These are phyloP conservation scores for Paradoxurus hermaphroditus DNA, from an alignment of 2,113 vertebrate species.

Conservation along the genomic window DNA sequence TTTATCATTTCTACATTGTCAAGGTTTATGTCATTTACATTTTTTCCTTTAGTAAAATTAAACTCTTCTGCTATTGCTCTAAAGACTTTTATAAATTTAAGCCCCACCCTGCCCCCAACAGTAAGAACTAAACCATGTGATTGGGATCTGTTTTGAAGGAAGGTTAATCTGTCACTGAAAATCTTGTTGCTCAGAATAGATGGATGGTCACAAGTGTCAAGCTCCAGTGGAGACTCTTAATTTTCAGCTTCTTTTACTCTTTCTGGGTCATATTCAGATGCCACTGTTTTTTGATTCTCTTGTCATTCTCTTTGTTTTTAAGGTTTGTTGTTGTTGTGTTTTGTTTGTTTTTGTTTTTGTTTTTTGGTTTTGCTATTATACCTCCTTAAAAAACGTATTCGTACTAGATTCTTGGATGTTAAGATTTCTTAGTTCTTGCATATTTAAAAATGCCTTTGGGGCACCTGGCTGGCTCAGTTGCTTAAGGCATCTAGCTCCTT, in stretches of 20 bases:
- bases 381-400: neutral
- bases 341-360: neutral
- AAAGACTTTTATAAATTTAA: constrained; percentile 37
- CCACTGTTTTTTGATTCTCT: neutral
- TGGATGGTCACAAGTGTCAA: constrained; percentile 26
- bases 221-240: constrained; percentile 20
- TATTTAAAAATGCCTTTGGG: neutral
- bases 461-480: no score
- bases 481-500: no score
- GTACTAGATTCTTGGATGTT: neutral
- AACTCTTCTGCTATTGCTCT: constrained; percentile 35
- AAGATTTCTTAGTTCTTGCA: neutral
- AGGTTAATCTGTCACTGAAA: constrained; percentile 30
- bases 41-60: constrained; percentile 55
- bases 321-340: neutral
- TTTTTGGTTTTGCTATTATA: neutral
- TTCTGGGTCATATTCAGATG: constrained; percentile 10
- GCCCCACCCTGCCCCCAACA: neutral
- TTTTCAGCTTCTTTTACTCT: neutral
- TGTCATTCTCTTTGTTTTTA: constrained; percentile 16
- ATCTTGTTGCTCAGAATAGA: constrained; percentile 32
- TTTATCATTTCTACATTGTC: constrained; percentile 61
- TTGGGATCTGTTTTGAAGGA: constrained; percentile 33
- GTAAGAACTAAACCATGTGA: constrained; percentile 14
- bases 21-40: constrained; percentile 65